phyloP scores from a whole-genome alignment of 2,888 invertebrate genomes.

The Bibio marci region DNA sequence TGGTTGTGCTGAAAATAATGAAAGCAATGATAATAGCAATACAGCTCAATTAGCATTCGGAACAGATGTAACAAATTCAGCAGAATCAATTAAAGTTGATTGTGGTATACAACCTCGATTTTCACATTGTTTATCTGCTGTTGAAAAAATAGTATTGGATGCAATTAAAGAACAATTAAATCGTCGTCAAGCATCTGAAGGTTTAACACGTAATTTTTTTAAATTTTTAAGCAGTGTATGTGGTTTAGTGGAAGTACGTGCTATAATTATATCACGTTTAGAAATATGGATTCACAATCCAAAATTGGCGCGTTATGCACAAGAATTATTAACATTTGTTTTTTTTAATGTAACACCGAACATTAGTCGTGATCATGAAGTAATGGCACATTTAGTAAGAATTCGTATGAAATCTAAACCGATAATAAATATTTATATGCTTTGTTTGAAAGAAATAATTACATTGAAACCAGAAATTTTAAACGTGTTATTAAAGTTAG shows the following conservation, averaged over 20 bases:
- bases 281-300: conserved; percentile 94
- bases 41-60: conserved; percentile 17
- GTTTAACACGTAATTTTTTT: conserved; percentile 76
- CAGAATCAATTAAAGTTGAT: conserved; percentile 18
- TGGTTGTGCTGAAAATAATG: not conserved
- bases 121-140: conserved; percentile 35
- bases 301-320: conserved; percentile 80
- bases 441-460: conserved; percentile 82
- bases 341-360: conserved; percentile 75
- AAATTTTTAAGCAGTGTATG: conserved; percentile 69
- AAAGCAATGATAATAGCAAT: not conserved
- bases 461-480: conserved; percentile 69
- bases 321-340: conserved; percentile 77
- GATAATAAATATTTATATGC: conserved; percentile 72
- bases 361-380: conserved; percentile 48
- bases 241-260: conserved; percentile 61
- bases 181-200: conserved; percentile 68
- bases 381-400: conserved; percentile 71
- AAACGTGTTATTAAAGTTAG: conserved; percentile 70
- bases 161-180: conserved; percentile 76
- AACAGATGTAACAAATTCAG: conserved; percentile 21
- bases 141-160: conserved; percentile 70
- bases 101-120: conserved; percentile 39
- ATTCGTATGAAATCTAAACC: conserved; percentile 89
- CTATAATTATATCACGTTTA: conserved; percentile 36